Base-by-base conservation (phyloP, 2,113 vertebrate species). In the Etheostoma cragini region DNA sequence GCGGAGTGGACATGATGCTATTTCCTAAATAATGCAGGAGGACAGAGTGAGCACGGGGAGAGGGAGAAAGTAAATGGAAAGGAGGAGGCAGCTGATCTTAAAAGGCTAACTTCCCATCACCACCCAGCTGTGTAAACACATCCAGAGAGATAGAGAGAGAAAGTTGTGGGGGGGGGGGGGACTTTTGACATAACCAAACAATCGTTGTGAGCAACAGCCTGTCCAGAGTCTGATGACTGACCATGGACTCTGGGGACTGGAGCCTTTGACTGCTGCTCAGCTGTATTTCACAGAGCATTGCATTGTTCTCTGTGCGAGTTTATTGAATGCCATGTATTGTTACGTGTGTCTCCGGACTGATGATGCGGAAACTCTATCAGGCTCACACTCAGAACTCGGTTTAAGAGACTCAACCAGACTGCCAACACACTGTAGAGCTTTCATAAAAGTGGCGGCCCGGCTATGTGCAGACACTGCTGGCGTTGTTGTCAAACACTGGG, bases 1-100 rank as follows among this genome's bases (percentile, higher is more conserved):
- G 80, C 67, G 35, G 53, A 56, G 24, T 74, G 85, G 80, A 82
- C 69, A 49, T 69, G 78, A 76, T 85, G 88, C 64, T 81, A 22
- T 90, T 86, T 84, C 61, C 74, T 93, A 79, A 93, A 94, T 94
- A 91, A 93, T 94, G 83, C 82, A 93, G 72, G 54, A 86, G 57
- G 76, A 76, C 89, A 83, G 80, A 89, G 83, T 80, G 87, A 81
- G 50, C 52, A 19, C 1, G 11, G 70, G 45, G 45, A 67, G 72
- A 71, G 14, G 67, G 69, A 73, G 61, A 66, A 45, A 74, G 69
- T 78, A 52, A 42, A 70, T 80, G 60, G 46, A 42, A 76, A 47
- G 26, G 61, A 76, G 73, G 72, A 84, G 78, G 57, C 30, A 76
- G 50, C 60, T 62, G 62, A 71, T 83, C 54, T 78, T 85, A 81